Evolutionary conservation across 64 coral and sea anemone species (phyloP), one percentile per base, ranked within the genome.

Genomic region (Actinia equina): DNA sequence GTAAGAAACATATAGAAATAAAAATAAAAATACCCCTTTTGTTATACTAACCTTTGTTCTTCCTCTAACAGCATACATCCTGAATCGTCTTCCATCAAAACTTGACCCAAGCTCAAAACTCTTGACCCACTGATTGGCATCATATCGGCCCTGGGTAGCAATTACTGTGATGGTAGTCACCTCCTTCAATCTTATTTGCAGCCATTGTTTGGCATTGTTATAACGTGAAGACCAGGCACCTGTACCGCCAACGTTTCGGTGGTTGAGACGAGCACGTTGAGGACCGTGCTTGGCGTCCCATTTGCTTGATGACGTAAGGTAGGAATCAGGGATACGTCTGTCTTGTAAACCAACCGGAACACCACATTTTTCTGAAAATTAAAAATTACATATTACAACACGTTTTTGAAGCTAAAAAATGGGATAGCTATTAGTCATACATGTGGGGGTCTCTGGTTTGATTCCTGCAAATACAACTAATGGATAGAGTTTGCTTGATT

Each of bases 101-200:
- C 90, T 80, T 52, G 78, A 87, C 14, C 64, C 79, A 22, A 92
- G 80, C 90, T 92, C 59, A 85, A 87, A 92, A 52, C 71, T 92
- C 85, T 70, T 92, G 27, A 87, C 90, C 90, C 90, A 92, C 20
- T 92, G 90, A 17, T 92, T 92, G 11, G 90, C 84, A 17, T 92
- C 90, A 59, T 92, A 92, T 71, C 90, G 90, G 53, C 90, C 90
- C 65, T 92, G 90, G 9, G 90, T 92, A 52, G 86, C 74, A 59
- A 87, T 77, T 19, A 85, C 77, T 52, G 86, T 65, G 41, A 92
- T 74, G 51, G 45, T 87, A 64, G 85, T 82, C 15, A 78, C 49
- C 27, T 92, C 18, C 52, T 70, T 77, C 45, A 92, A 46, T 61
- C 86, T 53, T 22, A 92, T 64, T 54, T 92, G 77, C 14, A 92